Base-by-base conservation (phyloP, 35 echinoderm and acorn worm genomes). In the Chiridota heheva region DNA sequence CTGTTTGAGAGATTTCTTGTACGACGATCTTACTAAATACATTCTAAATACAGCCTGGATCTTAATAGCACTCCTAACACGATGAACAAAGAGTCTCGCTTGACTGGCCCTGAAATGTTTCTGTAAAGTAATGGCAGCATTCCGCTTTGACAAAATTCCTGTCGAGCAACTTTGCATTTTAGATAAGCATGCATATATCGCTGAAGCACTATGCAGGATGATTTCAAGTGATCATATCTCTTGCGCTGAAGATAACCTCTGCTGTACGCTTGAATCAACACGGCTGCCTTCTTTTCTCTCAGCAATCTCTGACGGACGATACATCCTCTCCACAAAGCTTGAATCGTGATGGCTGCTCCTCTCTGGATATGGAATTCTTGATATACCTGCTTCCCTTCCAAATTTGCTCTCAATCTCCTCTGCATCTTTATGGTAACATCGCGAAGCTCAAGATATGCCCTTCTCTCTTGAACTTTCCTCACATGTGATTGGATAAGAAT, bases 11-110 rank as follows among this genome's bases (percentile, higher is more conserved):
- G 77, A 8, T 8, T 17, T 58, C 15, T 81, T 62, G 58, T 72
- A 97, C 7, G 33, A 33, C 34, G 70, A 40, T 67, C 56, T 59
- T 5, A 51, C 72, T 44, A 44, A 58, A 40, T 91, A 80, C 34
- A 70, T 72, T 51, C 85, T 78, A 24, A 55, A 82, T 28, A 42
- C 55, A 42, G 88, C 43, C 60, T 97, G 94, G 3, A 88, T 77
- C 35, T 63, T 34, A 37, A 91, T 73, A 5, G 91, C 86, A 36
- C 78, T 80, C 41, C 67, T 61, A 36, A 81, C 73, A 35, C 56
- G 31, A 44, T 47, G 46, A 6, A 73, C 29, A n/a, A 46, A 16
- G 18, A 64, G 81, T 33, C 84, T 87, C 4, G 62, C 82, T 37
- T 85, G 65, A 38, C 58, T 63, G n/a, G 61, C 84, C 29, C 88